phyloP scores from a whole-genome alignment of 2,113 vertebrate species.

The Axis porcinus region DNA sequence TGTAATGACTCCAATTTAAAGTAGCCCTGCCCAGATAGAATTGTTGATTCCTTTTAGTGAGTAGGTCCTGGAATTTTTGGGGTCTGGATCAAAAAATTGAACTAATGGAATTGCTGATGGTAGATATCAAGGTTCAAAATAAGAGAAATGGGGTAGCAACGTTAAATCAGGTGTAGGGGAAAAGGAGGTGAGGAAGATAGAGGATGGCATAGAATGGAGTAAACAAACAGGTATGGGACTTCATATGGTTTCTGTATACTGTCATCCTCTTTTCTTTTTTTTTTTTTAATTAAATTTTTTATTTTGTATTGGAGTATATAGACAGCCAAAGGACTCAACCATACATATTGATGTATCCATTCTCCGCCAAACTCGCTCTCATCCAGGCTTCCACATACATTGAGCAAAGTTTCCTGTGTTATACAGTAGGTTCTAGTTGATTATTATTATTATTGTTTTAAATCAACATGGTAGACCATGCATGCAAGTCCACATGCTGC shows the following conservation, averaged over 20 bases:
- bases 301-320: neutral
- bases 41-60: neutral
- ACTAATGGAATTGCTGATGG: neutral
- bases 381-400: neutral
- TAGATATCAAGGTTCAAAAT: neutral
- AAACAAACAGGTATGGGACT: neutral
- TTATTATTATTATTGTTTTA: neutral
- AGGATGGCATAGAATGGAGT: fast-evolving
- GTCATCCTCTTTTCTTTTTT: neutral
- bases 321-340: neutral
- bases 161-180: neutral
- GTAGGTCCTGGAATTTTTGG: too few species aligned
- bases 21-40: neutral
- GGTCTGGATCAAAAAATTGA: neutral
- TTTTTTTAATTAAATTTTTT: neutral
- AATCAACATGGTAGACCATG: neutral
- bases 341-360: neutral
- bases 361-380: neutral
- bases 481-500: neutral
- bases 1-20: neutral
- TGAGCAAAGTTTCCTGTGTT: neutral
- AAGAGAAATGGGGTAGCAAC: fast-evolving
- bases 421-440: neutral
- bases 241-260: too few species aligned
- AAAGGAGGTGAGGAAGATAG: neutral